A percentile compares a stretch with the other conserved stretches of the same genome.
These are phyloP conservation scores for Pardalotus punctatus DNA, from an alignment of 2,113 vertebrate genomes.

Conservation along the genomic window DNA sequence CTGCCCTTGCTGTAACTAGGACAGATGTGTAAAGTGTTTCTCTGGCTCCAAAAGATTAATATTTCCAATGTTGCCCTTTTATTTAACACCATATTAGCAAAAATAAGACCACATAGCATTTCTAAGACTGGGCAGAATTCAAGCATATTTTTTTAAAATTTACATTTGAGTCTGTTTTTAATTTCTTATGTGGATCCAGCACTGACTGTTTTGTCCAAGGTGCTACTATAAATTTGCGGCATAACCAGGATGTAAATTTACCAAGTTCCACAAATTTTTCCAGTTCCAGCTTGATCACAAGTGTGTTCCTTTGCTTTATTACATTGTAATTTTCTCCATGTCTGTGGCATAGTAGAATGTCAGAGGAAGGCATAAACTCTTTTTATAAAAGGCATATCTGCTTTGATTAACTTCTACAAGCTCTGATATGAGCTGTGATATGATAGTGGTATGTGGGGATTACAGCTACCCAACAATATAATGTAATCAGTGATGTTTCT, in stretches of 20 bases:
- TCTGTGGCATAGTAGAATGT: not conserved
- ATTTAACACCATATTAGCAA: not conserved
- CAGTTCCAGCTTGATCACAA: not conserved
- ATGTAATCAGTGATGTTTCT: not conserved
- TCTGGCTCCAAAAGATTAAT: not conserved
- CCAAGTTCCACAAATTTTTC: not conserved
- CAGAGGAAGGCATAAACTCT: not conserved
- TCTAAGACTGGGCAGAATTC: not conserved
- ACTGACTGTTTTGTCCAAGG: not conserved
- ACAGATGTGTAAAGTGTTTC: not conserved
- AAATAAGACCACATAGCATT: not conserved
- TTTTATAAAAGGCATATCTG: not conserved
- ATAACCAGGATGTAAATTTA: not conserved
- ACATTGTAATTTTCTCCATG: not conserved
- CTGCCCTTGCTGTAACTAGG: too few relatives aligned
- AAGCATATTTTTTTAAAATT: not conserved
- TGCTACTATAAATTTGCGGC: not conserved
- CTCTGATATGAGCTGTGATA: not conserved
- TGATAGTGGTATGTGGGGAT: not conserved
- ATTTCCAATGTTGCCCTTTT: not conserved
- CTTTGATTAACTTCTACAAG: not conserved
- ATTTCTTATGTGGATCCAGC: not conserved
- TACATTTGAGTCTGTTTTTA: not conserved
- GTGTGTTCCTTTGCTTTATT: not conserved
- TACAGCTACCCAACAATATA: not conserved